Evolutionary conservation across 2,113 vertebrate species (phyloP), one percentile per base, ranked within the genome.

Genomic region (Cygnus atratus): DNA sequence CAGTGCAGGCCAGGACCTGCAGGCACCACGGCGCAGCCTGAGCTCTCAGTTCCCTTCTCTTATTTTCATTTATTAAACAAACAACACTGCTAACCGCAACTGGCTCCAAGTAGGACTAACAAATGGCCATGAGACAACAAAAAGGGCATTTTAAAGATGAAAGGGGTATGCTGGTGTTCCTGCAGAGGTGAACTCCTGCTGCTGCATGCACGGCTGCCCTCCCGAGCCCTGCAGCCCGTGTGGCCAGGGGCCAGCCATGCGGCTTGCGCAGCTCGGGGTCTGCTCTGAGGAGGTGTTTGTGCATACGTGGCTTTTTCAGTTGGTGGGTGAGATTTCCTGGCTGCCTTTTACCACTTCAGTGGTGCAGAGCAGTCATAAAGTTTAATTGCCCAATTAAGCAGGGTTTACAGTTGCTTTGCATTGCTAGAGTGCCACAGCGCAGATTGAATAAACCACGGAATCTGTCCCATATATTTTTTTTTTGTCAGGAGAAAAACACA

Each of bases 161-260:
- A 94, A 24, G 13, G 14, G 5, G 7, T 58, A 31, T 62, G 21
- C 5, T 31, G 80, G 57, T 20, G 61, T 67, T 92, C 61, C 33
- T 90, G 41, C 54, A 89, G 61, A 85, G 22, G 29, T 48, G 48
- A 88, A 83, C 59, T 71, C 61, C 73, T 44, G 14, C 25, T 46
- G 22, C 20, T 39, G 43, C 25, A 50, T 9, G 35, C 33, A 50
- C 0, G 0, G 14, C 37, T 24, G 54, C 61, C 16, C 37, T 80
- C 50, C 2, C 0, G 31, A 58, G 54, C 13, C 22, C 33, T 31
- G 44, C 2, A 3, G 14, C 66, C 46, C 58, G n/a, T 0, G 0
- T 6, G 52, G 50, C 41, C 2, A 1, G 24, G n/a, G 55, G 71
- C 26, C 48, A 28, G 18, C 62, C 17, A 7, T 6, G 17, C 37